Percentiles rank a stretch among this genome's conserved stretches.
Evolutionary conservation across 2,797 vertebrate genomes (phyloP).

Genomic region (Notolabrus celidotus): DNA sequence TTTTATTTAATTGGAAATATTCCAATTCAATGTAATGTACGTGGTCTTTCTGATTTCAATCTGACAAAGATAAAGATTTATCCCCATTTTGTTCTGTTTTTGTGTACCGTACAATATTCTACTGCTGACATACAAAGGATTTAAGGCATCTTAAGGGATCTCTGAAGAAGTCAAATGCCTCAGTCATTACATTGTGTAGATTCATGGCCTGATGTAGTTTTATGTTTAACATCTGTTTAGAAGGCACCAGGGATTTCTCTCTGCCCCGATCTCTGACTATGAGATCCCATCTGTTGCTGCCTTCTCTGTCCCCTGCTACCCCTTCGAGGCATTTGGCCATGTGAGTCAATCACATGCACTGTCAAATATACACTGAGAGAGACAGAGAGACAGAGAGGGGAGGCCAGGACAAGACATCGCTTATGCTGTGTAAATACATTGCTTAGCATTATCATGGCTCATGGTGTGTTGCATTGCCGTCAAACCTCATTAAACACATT

Average conservation of each 20-base stretch:
- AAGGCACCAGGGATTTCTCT: constrained; percentile 11
- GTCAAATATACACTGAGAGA: constrained; percentile 35
- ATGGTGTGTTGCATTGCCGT: constrained; percentile 15
- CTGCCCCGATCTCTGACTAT: constrained; percentile 10
- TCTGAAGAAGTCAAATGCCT: constrained; percentile 1
- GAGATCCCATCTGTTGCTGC: constrained; percentile 32
- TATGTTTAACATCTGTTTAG: not conserved
- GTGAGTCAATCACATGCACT: constrained; percentile 49
- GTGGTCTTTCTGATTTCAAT: not conserved
- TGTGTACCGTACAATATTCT: not conserved
- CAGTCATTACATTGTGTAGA: not conserved
- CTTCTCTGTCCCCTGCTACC: not conserved
- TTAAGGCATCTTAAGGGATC: not conserved
- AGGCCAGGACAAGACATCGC: not conserved
- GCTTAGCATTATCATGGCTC: constrained; percentile 4
- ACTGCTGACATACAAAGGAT: not conserved
- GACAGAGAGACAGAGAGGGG: not conserved
- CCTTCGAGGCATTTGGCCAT: constrained; percentile 39
- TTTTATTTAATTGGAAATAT: not conserved
- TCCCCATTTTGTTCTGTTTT: constrained; percentile 9
- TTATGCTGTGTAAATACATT: constrained; percentile 28
- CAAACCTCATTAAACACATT: constrained; percentile 39
- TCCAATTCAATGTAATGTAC: not conserved
- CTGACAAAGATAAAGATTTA: constrained; percentile 2
- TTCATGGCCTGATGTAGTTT: not conserved